Evolutionary conservation across 2,888 invertebrate species (phyloP).

Genomic region (Romanomermis culicivorax): DNA sequence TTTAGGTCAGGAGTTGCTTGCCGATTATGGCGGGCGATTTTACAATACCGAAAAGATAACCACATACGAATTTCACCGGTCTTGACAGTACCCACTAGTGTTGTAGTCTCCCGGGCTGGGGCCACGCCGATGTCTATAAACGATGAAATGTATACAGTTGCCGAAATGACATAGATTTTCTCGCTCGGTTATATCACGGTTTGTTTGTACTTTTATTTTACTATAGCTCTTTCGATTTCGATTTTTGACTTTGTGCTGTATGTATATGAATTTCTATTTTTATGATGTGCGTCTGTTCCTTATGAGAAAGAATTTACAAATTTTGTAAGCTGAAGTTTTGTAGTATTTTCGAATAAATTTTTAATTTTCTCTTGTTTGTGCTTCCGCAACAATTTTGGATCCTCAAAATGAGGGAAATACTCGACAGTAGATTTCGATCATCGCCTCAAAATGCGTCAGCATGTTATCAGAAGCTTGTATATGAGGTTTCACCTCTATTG

Average conservation of each 20-base stretch:
- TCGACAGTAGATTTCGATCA: too few species aligned
- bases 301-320: too few species aligned
- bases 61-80: slow-evolving; percentile 11
- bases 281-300: too few species aligned
- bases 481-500: too few species aligned
- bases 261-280: too few species aligned
- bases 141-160: slow-evolving; percentile 16
- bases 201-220: not conserved
- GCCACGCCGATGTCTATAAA: slow-evolving; percentile 17
- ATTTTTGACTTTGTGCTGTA: not conserved
- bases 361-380: too few species aligned
- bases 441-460: too few species aligned
- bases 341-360: too few species aligned
- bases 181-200: not conserved
- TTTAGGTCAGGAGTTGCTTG: slow-evolving; percentile 58
- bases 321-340: too few species aligned
- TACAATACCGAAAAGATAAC: slow-evolving; percentile 31
- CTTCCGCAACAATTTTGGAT: too few species aligned
- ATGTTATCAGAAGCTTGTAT: too few species aligned
- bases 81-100: not conserved
- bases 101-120: slow-evolving; percentile 13
- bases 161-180: slow-evolving; percentile 11
- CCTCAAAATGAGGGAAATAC: too few species aligned
- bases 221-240: not conserved
- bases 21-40: slow-evolving; percentile 59